Percentiles rank a stretch among this genome's conserved stretches.
Evolutionary conservation across 2,797 vertebrate genomes (phyloP).

Genomic region (Eulemur albifrons): DNA sequence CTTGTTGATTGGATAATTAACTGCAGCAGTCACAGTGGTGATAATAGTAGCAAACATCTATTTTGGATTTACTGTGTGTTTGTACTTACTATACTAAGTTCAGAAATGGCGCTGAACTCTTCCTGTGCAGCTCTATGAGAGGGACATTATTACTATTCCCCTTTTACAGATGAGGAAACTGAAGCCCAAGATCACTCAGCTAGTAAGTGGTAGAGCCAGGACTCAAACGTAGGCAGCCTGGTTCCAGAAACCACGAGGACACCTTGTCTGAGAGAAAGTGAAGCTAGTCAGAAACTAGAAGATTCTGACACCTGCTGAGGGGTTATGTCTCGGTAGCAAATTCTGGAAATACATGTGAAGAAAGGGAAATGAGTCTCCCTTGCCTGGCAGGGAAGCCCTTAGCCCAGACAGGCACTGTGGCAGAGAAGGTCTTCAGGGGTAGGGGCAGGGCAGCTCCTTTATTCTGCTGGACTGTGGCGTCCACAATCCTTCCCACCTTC

Average conservation of each 20-base stretch:
- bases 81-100: background rate
- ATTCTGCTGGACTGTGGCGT: background rate
- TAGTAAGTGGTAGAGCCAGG: background rate
- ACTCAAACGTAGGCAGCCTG: background rate
- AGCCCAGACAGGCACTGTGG: background rate
- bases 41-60: background rate
- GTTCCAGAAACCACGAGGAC: background rate
- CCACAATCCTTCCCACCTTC: accelerated
- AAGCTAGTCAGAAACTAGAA: background rate
- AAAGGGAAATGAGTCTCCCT: background rate
- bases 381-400: background rate
- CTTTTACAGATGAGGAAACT: background rate
- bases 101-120: background rate
- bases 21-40: background rate
- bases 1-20: background rate
- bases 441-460: too few species aligned
- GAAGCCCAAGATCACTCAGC: background rate
- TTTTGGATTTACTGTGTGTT: background rate
- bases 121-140: background rate
- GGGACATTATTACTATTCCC: background rate
- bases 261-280: background rate
- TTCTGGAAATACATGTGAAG: background rate
- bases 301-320: background rate
- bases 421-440: background rate
- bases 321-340: background rate